phyloP scores from a whole-genome alignment of 2,888 invertebrate genomes.

The Hypsopygia costalis region DNA sequence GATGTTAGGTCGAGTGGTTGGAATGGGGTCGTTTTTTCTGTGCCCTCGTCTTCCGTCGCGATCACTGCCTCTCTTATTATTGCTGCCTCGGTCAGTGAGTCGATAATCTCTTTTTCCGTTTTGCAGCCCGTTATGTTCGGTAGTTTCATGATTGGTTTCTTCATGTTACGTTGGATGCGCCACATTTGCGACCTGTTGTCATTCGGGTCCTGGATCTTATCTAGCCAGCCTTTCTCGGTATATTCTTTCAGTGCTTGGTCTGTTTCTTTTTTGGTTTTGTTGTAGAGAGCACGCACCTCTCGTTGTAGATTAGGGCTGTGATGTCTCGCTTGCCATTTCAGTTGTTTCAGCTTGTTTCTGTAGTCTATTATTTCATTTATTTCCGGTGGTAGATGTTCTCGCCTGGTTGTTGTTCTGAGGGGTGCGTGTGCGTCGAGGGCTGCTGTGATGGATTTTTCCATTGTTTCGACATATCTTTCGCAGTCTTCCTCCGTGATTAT shows the following conservation, averaged over 20 bases:
- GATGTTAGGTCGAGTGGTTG: conserved; percentile 10
- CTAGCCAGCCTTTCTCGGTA: not conserved
- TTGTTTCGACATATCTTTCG: not conserved
- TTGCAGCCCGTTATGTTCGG: not conserved
- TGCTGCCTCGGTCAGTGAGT: not conserved
- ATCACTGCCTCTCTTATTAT: not conserved
- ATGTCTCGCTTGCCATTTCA: not conserved
- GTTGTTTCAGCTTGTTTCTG: not conserved
- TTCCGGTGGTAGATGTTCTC: not conserved
- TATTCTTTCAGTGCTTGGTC: not conserved
- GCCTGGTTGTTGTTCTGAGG: not conserved
- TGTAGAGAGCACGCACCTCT: not conserved
- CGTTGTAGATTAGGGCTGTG: not conserved
- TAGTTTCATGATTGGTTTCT: not conserved
- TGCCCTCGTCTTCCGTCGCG: not conserved
- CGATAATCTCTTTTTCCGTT: not conserved
- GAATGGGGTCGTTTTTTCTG: not conserved
- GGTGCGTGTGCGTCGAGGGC: not conserved
- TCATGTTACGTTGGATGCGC: not conserved
- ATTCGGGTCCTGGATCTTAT: not conserved
- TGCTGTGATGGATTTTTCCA: not conserved
- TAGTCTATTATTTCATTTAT: not conserved
- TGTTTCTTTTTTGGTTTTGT: not conserved
- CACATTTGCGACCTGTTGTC: not conserved
- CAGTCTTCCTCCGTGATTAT: not conserved